phyloP scores from a whole-genome alignment of 2,113 vertebrate genomes.

The Xiphophorus maculatus region DNA sequence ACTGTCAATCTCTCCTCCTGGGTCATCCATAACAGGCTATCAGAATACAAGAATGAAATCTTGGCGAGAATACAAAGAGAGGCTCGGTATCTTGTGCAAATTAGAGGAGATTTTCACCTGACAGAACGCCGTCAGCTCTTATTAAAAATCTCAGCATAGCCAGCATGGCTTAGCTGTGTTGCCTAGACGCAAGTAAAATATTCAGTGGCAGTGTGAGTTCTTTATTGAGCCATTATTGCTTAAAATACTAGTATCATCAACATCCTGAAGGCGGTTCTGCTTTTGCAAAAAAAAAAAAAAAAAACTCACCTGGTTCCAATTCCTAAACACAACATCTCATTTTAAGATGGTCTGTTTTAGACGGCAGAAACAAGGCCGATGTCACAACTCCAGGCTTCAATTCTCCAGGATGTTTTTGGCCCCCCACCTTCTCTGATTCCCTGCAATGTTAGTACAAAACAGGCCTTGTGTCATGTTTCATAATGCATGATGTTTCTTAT shows the following conservation, averaged over 20 bases:
- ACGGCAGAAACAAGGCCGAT: constrained; percentile 8
- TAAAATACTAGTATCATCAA: background rate
- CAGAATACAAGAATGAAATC: background rate
- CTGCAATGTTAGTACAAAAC: constrained; percentile 27
- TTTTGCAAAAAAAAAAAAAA: background rate
- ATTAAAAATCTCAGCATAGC: background rate
- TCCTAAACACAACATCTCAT: background rate
- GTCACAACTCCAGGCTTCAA: constrained; percentile 18
- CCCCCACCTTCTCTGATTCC: background rate
- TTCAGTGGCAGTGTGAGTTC: background rate
- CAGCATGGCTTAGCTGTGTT: background rate
- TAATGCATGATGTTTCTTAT: constrained; percentile 57
- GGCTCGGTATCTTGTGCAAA: background rate
- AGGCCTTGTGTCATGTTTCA: constrained; percentile 48
- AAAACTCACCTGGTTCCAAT: background rate
- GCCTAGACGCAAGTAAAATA: no score
- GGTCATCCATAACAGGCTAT: background rate
- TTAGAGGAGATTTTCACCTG: background rate
- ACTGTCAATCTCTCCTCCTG: background rate
- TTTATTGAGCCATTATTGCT: background rate
- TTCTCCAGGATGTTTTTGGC: constrained; percentile 41
- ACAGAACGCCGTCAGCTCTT: background rate
- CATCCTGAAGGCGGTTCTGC: background rate
- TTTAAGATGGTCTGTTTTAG: background rate
- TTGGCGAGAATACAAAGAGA: background rate